A percentile compares a stretch with the other conserved stretches of the same genome.
Conservation (phyloP, 2,113 vertebrate genomes). For the Baryphthengus martii region DNA sequence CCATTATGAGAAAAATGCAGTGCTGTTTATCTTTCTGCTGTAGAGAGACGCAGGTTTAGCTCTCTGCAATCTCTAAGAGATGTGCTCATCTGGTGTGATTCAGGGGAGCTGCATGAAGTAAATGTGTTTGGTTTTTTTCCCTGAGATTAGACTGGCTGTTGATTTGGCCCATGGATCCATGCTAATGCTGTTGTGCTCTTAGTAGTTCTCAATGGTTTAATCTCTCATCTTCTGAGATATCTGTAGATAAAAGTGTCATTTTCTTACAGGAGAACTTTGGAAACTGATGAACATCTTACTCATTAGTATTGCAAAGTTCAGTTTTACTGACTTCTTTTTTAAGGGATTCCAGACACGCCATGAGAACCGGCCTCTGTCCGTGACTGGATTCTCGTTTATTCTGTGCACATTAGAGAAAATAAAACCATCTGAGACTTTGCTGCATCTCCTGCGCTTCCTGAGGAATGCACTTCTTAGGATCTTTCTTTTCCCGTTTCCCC, state of each 20-base stretch:
- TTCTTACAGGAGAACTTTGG: neutral
- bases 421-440: neutral
- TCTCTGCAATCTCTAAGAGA: neutral
- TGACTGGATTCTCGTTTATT: neutral
- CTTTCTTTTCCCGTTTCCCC: neutral
- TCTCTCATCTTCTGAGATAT: neutral
- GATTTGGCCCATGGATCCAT: neutral
- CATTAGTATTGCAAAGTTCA: neutral
- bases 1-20: neutral
- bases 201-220: neutral
- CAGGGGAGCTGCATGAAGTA: neutral
- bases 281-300: neutral
- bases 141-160: neutral
- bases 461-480: neutral
- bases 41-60: neutral
- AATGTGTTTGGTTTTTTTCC: neutral
- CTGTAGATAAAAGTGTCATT: neutral
- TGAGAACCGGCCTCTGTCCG: neutral
- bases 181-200: neutral
- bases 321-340: neutral
- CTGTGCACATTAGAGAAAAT: neutral
- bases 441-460: neutral
- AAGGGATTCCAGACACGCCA: neutral
- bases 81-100: neutral
- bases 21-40: conserved; percentile 2